Base-by-base conservation (phyloP, 2,113 vertebrate genomes). In the Psittacus erithacus region DNA sequence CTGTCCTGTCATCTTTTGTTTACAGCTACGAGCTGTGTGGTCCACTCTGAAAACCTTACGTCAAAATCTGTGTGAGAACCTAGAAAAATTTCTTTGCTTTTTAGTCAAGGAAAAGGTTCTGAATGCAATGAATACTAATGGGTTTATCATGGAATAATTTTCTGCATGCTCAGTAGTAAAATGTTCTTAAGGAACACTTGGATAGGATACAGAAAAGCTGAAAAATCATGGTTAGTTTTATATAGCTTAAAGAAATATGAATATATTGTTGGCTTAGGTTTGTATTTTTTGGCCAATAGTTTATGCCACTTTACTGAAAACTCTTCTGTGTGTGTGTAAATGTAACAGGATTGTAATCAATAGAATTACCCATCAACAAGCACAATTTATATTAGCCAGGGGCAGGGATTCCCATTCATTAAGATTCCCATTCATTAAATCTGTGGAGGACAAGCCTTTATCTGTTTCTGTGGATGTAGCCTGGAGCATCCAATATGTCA, bases 361-460 rank as follows among this genome's bases (percentile, higher is more conserved):
- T 85, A 77, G 62, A 91, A 73, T 89, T 95, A 86, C 77, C 67
- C 67, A 91, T 55, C 86, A 92, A 71, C 50, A 68, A 86, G n/a
- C 64, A 69, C 12, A 35, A 75, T 84, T 95, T 88, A 18, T 81
- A 86, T 84, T 92, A 90, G 90, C 95, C 57, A 64, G 67, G 35
- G 95, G 92, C 90, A 94, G 95, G 90, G 91, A 95, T 95, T 95
- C 93, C 95, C 92, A 90, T 92, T 94, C 92, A 84, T 86, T 96
- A 67, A 92, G 91, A 95, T 95, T 95, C 93, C 95, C 92, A 90
- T 92, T 94, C 92, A 88, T 86, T 96, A 70, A 92, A 86, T 84
- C 50, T 69, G 82, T 64, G 55, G 90, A 94, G 95, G 82, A 94
- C 90, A 81, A 86, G 92, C 88, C 95, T 96, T 95, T 90, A 78